Evolutionary conservation across 2,888 invertebrate genomes (phyloP), one percentile per base, ranked within the genome.

Genomic region (Tetragonisca angustula): DNA sequence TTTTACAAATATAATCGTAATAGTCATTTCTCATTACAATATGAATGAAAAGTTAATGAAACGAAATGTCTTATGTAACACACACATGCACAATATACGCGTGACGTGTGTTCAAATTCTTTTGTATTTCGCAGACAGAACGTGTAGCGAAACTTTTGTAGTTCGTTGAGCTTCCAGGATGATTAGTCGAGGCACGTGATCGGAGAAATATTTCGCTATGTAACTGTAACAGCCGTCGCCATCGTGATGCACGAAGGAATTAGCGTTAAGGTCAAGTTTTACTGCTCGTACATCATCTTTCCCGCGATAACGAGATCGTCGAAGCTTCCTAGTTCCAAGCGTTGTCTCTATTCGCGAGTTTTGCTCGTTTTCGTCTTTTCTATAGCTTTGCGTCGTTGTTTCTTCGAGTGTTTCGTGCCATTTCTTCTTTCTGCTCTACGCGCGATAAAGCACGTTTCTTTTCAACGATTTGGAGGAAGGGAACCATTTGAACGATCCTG

Each of bases 231-330:
- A 54, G 43, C n/a, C 21, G 32, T 64, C 19, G 1, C 24, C 27
- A n/a, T 67, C 32, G 11, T 32, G 15, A 56, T 56, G 69, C 69
- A 65, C 43, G 32, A 19, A 32, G 62, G 76, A 79, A 84, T 78
- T 76, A 71, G 61, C 76, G 68, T 79, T 62, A 83, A 86, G 86
- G 88, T 86, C 86, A 70, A 81, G 78, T 69, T 84, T 65, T 61
- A 78, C 61, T 72, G 68, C 72, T 70, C 64, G 54, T 71, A 52
- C 75, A 70, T 85, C 83, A 76, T 81, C 43, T 32, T 72, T 79
- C 74, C 71, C 76, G 69, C 76, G 69, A 88, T 88, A 82, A 86
- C 79, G 79, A 81, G 80, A 87, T 83, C 85, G 69, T 50, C 74
- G n/a, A 54, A 50, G 62, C 78, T 86, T 83, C 83, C 80, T 80